Evolutionary conservation across 2,113 vertebrate genomes (phyloP), one percentile per base, ranked within the genome.

Genomic region (Lates calcarifer): DNA sequence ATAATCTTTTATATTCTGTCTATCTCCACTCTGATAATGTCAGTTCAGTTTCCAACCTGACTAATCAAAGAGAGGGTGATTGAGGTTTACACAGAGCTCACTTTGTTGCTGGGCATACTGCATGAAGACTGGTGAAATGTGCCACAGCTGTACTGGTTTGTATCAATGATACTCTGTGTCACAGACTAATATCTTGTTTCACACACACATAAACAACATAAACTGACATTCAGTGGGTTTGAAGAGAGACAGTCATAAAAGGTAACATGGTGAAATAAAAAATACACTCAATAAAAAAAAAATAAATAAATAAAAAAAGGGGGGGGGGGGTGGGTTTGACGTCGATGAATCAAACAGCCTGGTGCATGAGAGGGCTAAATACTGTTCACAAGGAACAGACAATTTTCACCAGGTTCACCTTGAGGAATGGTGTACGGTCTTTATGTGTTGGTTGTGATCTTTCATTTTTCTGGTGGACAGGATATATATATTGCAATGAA

Each of bases 1-100:
- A 26, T 65, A 71, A 53, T 39, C 29, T 74, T 71, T 66, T 41
- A 51, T 29, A 76, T 77, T 28, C 17, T 55, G 26, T 71, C 35
- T 17, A 15, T 70, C 29, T 65, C 24, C 61, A 37, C 49, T 18
- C 24, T 57, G 35, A 67, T 65, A 26, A 24, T 57, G 58, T 61
- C 33, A n/a, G n/a, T n/a, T 51, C 69, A 45, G 17, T 58, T 75
- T 66, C n/a, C 29, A 49, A 58, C 10, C 20, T 13, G 35, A 67
- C 17, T 39, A 37, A 79, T 74, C 49, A 64, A 31, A 51, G 26
- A 66, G 1, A 13, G n/a, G 29, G 5, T 69, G 69, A 68, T 67
- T 67, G 35, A 63, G 22, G 8, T 31, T 69, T 70, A 58, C 60
- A 60, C 17, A 31, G 57, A 64, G 6, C 13, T 39, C 41, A n/a